phyloP scores from a whole-genome alignment of 2,797 vertebrate genomes.

The Potorous gilbertii region DNA sequence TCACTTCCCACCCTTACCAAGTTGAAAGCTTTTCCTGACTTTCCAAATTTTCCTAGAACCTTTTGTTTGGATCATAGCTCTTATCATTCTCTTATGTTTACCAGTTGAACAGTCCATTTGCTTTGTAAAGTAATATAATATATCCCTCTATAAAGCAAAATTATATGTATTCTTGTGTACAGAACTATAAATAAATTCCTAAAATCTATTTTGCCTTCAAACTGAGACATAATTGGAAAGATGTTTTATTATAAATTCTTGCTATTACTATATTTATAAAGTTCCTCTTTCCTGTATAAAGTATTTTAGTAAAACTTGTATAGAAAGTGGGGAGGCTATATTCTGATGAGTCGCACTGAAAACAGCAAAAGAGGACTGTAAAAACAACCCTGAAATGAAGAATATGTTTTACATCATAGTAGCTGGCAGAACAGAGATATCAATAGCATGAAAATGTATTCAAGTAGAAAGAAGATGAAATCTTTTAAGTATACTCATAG shows the following conservation, averaged over 20 bases:
- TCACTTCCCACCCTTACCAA: background rate
- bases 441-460: background rate
- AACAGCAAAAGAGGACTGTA: background rate
- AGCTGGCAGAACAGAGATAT: background rate
- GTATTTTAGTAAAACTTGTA: background rate
- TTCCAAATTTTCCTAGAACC: background rate
- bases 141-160: background rate
- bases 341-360: background rate
- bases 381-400: background rate
- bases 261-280: background rate
- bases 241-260: background rate
- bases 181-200: background rate
- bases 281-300: background rate
- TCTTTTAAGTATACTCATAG: background rate
- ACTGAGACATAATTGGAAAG: background rate
- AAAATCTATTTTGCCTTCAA: background rate
- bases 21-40: background rate
- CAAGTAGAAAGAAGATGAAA: background rate
- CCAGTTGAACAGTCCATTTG: background rate
- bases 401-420: background rate
- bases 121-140: background rate
- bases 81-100: background rate
- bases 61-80: background rate
- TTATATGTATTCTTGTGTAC: background rate
- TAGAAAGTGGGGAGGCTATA: background rate